Evolutionary conservation across 1,140 invertebrate species (phyloP).

Genomic region (Caligus rogercresseyi): DNA sequence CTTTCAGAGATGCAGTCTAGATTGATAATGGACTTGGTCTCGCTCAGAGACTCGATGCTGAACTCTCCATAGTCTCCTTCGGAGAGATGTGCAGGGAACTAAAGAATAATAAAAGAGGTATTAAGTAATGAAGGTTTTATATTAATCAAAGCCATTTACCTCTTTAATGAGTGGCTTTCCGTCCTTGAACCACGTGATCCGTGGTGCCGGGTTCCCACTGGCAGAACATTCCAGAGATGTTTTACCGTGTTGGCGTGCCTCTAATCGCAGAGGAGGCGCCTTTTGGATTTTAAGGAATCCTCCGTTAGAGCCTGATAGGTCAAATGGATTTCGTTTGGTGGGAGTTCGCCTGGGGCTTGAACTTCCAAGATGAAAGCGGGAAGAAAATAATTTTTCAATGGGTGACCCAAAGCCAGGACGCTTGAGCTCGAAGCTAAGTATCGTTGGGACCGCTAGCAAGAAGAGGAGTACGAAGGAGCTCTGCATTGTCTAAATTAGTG

Average conservation of each 20-base stretch:
- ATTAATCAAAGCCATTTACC: not conserved
- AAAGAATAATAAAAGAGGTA: not conserved
- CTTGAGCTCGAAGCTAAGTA: not conserved
- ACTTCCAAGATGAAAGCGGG: not conserved
- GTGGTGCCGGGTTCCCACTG: constrained; percentile 6
- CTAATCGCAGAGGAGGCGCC: constrained; percentile 2
- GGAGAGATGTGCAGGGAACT: not conserved
- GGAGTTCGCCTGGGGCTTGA: not conserved
- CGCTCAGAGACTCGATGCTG: constrained; percentile 2
- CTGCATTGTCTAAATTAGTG: not conserved
- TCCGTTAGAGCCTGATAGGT: not conserved
- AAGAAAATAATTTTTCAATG: not conserved
- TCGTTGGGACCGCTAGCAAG: not conserved
- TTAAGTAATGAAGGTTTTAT: not conserved
- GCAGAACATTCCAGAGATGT: constrained; percentile 13
- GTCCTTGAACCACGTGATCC: constrained; percentile 14
- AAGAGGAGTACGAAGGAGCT: not conserved
- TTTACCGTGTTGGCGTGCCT: constrained; percentile 14
- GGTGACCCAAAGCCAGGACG: not conserved
- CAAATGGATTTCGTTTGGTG: not conserved
- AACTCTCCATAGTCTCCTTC: constrained; percentile 12
- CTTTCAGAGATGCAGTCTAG: constrained; percentile 10
- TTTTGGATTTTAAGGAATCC: not conserved
- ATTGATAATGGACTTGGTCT: constrained; percentile 5
- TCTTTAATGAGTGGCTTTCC: constrained; percentile 11